phyloP scores from a whole-genome alignment of 2,888 invertebrate genomes.

The Leistus spinibarbis region DNA sequence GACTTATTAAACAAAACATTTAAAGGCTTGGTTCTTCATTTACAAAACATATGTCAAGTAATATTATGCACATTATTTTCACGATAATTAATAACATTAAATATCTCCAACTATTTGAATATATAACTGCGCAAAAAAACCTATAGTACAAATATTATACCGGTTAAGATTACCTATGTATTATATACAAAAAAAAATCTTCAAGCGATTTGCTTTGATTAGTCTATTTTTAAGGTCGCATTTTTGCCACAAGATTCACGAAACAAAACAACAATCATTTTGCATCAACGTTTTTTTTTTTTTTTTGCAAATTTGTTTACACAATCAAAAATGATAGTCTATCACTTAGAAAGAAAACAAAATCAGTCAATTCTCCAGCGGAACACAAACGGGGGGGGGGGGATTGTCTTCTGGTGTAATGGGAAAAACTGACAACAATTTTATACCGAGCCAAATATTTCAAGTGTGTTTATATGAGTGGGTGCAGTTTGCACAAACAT shows the following conservation, averaged over 20 bases:
- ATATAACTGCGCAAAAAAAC: constrained; percentile 6
- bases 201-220: constrained; percentile 18
- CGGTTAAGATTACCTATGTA: constrained; percentile 22
- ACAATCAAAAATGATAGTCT: constrained; percentile 12
- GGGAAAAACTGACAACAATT: background rate
- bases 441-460: background rate
- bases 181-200: constrained; percentile 17
- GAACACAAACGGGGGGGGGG: background rate
- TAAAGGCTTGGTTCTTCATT: background rate
- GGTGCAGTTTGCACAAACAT: background rate
- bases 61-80: background rate
- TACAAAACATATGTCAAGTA: background rate
- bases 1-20: background rate
- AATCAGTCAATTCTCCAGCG: background rate
- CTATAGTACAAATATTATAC: constrained; percentile 6
- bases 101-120: constrained; percentile 20
- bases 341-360: constrained; percentile 1
- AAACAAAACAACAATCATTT: background rate
- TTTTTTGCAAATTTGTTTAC: constrained; percentile 7
- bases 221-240: background rate
- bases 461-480: background rate
- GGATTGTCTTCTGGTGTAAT: too few species aligned
- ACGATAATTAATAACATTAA: background rate
- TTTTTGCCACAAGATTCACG: constrained; percentile 10
- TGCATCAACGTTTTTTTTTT: constrained; percentile 4